Conservation (phyloP, 2,797 vertebrate species). For the Periophthalmus magnuspinnatus region DNA sequence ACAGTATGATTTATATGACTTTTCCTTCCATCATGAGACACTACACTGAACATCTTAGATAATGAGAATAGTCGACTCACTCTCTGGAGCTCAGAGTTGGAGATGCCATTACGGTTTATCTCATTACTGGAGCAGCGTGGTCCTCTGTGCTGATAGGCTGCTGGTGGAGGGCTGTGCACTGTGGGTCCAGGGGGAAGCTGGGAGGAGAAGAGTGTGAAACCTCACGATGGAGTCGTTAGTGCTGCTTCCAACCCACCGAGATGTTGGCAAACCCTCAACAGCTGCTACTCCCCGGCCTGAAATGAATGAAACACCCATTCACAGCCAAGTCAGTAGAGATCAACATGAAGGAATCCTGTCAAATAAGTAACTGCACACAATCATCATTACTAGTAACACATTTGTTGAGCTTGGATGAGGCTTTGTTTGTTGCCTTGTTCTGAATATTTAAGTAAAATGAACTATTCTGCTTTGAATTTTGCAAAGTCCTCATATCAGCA, state of each 20-base stretch:
- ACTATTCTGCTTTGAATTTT: not conserved
- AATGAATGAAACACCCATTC: conserved; percentile 25
- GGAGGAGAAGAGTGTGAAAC: conserved; percentile 17
- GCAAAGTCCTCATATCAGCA: not conserved
- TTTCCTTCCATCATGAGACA: conserved; percentile 41
- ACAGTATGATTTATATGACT: conserved; percentile 62
- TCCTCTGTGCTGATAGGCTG: conserved; percentile 45
- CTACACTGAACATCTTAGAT: conserved; percentile 50
- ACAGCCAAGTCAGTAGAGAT: not conserved
- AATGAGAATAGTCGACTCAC: conserved; percentile 57
- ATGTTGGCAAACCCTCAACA: conserved; percentile 26
- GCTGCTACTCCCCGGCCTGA: conserved; percentile 35
- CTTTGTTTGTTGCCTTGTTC: too few relatives aligned
- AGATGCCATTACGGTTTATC: conserved; percentile 59
- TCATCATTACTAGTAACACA: not conserved
- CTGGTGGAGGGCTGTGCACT: conserved; percentile 22
- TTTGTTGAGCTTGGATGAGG: not conserved
- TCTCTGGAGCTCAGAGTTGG: conserved; percentile 43
- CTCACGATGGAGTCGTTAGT: conserved; percentile 45
- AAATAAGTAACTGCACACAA: conserved; percentile 3
- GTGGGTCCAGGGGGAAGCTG: conserved; percentile 27
- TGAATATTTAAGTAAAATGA: not conserved
- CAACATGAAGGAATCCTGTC: conserved; percentile 1
- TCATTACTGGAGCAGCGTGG: conserved; percentile 70
- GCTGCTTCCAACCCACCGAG: conserved; percentile 50